A percentile compares a stretch with the other conserved stretches of the same genome.
These are phyloP conservation scores for Coreoperca whiteheadi DNA, from an alignment of 2,113 vertebrate genomes.

Conservation along the genomic window DNA sequence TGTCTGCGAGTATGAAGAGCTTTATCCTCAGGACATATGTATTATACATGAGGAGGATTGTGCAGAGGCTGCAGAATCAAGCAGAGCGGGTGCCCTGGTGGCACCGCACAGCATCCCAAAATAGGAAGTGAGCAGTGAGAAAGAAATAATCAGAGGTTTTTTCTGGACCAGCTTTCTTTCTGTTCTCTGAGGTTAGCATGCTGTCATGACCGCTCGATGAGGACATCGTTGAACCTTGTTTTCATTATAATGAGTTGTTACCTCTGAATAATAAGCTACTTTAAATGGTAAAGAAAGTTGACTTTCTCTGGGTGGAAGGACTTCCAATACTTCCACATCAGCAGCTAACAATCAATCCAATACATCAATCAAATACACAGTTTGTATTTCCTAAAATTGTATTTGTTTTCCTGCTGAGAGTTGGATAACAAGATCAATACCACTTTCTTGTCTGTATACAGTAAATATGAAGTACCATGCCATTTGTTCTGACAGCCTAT, in stretches of 20 bases:
- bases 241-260: background rate
- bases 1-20: constrained; percentile 51
- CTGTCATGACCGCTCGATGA: constrained; percentile 13
- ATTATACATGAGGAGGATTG: constrained; percentile 70
- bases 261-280: background rate
- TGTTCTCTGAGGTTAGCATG: background rate
- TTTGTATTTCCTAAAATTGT: too few relatives aligned
- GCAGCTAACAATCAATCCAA: too few relatives aligned
- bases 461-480: too few relatives aligned
- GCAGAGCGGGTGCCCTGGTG: constrained; percentile 33
- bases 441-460: too few relatives aligned
- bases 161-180: background rate
- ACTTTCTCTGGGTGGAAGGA: too few relatives aligned
- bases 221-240: background rate
- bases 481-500: too few relatives aligned
- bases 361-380: too few relatives aligned
- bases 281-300: background rate
- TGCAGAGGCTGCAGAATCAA: constrained; percentile 66
- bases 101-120: constrained; percentile 45
- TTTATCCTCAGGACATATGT: constrained; percentile 68
- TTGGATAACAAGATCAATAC: too few relatives aligned
- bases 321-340: too few relatives aligned
- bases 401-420: too few relatives aligned
- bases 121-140: constrained; percentile 47
- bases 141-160: constrained; percentile 24